Evolutionary conservation across 2,797 vertebrate genomes (phyloP), one percentile per base, ranked within the genome.

Genomic region (Sphenopsis melanotis): DNA sequence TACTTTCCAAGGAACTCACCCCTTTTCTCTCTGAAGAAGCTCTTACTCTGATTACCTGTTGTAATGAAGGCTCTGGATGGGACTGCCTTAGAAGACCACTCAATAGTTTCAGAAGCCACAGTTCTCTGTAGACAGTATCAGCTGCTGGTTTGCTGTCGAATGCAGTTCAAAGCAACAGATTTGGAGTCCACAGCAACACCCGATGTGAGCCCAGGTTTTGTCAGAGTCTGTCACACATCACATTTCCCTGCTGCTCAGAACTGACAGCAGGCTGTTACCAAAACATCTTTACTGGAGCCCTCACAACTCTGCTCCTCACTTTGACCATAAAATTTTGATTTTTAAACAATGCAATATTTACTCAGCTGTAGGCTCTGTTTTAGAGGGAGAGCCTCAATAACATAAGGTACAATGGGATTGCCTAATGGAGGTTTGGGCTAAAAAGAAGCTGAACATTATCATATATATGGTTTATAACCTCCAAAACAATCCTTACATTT

Each of bases 41-140:
- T 87, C 66, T 95, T 90, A 60, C 34, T 82, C 60, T 91, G 82
- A 82, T 92, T 95, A 72, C 50, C 63, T 65, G 78, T 57, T 83
- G 46, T 69, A 89, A 83, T 36, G 55, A 72, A 83, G 72, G 57
- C 64, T 74, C 68, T 78, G 34, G 47, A n/a, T 46, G 68, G 57
- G 22, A 63, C 63, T 91, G 59, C 32, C 42, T 75, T 64, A 55
- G 75, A 85, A 89, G 42, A 83, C 34, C 53, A 21, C 65, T 91
- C 65, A 83, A 4, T 11, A 41, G 75, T 83, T 90, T 59, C 87
- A 92, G 78, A 64, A 74, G 57, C n/a, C 15, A 32, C 46, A 39
- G 2, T 46, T 90, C 68, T 78, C 56, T 90, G 46, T 36, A 68
- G 81, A 56, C 18, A 46, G 37, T 15, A 56, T 60, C 66, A 88